Evolutionary conservation across 2,113 vertebrate genomes (phyloP).

Genomic region (Corvus cornix): DNA sequence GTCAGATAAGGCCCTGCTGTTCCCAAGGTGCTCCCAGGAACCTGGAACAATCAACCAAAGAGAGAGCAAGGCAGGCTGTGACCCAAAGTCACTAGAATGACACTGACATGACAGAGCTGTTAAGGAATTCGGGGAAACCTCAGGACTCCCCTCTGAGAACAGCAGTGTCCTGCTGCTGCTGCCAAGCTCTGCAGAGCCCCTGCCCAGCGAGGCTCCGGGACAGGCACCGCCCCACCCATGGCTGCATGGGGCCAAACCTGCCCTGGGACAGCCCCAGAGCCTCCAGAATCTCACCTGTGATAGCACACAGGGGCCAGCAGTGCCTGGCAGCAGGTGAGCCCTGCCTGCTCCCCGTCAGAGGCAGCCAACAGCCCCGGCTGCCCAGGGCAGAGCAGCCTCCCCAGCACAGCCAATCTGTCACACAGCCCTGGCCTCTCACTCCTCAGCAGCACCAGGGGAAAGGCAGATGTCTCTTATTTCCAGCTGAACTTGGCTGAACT

Average conservation of each 20-base stretch:
- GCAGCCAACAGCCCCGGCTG: not conserved
- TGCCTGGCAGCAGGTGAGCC: not conserved
- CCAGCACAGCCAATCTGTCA: not conserved
- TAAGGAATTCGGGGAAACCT: not conserved
- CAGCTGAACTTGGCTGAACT: not conserved
- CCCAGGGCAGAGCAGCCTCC: not conserved
- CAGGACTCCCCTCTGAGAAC: accelerated
- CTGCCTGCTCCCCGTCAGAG: not conserved
- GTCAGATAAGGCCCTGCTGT: not conserved
- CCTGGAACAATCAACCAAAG: not conserved
- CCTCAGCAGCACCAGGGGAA: not conserved
- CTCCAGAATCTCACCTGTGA: not conserved
- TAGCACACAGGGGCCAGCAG: accelerated
- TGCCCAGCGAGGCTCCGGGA: accelerated
- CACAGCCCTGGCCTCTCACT: not conserved
- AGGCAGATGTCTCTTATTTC: not conserved
- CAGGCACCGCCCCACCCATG: not conserved
- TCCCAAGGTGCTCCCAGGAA: not conserved
- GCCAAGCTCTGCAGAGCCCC: not conserved
- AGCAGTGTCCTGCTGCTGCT: not conserved
- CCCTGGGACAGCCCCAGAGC: not conserved
- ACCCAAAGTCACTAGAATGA: not conserved
- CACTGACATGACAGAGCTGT: not conserved
- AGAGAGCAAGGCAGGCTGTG: not conserved
- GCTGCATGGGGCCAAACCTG: not conserved